phyloP scores from a whole-genome alignment of 35 echinoderm and acorn worm genomes.

The Strongylocentrotus purpuratus region DNA sequence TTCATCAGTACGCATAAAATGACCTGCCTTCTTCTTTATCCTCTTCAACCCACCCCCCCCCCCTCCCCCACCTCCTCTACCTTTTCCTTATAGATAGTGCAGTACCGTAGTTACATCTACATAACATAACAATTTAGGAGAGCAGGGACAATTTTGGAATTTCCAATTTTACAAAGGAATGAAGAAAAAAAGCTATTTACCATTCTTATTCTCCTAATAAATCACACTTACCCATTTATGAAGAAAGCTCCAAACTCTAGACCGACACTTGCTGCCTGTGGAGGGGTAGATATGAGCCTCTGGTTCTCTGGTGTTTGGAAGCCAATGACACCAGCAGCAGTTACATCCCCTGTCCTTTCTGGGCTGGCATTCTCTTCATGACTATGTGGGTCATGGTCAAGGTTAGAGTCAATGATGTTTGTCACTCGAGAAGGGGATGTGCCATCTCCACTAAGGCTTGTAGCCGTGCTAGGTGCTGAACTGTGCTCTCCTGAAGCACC shows the following conservation, averaged over 20 bases:
- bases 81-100: no score
- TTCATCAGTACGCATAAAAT: no score
- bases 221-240: conserved; percentile 32
- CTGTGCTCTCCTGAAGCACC: neutral
- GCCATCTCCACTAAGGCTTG: neutral
- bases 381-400: neutral
- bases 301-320: conserved; percentile 31
- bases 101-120: no score
- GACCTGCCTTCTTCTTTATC: no score
- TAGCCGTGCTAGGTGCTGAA: neutral
- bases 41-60: no score
- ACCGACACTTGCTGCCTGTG: neutral
- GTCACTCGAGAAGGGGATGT: neutral
- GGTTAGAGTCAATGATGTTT: neutral
- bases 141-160: no score
- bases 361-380: neutral
- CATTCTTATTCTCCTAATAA: neutral
- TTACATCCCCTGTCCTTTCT: neutral
- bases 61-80: no score
- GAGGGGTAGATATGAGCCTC: neutral
- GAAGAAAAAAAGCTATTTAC: no score
- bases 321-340: neutral
- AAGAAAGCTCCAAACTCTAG: neutral
- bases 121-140: no score
- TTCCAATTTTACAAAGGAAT: no score